phyloP scores from a whole-genome alignment of 2,888 invertebrate species.

The Diploptera punctata region DNA sequence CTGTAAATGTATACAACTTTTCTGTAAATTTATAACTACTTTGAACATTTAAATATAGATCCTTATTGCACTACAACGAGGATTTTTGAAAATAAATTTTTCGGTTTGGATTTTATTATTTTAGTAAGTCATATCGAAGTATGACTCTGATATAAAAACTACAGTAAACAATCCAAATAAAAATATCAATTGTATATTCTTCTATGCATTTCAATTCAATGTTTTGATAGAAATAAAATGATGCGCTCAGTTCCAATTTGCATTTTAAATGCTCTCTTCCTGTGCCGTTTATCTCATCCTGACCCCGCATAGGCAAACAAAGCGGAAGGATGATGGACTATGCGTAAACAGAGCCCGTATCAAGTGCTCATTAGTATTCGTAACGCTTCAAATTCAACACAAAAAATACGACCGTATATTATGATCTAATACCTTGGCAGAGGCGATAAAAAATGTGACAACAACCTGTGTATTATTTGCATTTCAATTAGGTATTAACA shows the following conservation, averaged over 20 bases:
- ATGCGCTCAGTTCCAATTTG: not conserved
- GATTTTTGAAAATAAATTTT: no score
- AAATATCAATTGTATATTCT: no score
- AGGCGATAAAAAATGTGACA: not conserved
- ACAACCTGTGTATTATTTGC: not conserved
- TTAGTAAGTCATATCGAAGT: no score
- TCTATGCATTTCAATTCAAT: not conserved
- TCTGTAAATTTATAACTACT: no score
- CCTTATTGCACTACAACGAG: no score
- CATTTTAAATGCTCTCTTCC: not conserved
- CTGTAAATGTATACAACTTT: no score
- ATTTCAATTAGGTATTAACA: not conserved
- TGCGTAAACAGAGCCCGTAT: not conserved
- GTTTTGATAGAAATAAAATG: not conserved
- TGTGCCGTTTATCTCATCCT: not conserved
- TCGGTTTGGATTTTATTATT: no score
- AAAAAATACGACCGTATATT: not conserved
- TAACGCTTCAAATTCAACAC: not conserved
- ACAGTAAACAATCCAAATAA: no score
- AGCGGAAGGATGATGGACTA: not conserved
- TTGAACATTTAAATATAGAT: no score
- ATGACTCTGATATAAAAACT: no score
- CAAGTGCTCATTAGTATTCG: not conserved
- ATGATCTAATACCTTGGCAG: not conserved
- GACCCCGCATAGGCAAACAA: not conserved